Conservation (phyloP, 1,140 invertebrate genomes). For the Caenorhabditis elegans region DNA sequence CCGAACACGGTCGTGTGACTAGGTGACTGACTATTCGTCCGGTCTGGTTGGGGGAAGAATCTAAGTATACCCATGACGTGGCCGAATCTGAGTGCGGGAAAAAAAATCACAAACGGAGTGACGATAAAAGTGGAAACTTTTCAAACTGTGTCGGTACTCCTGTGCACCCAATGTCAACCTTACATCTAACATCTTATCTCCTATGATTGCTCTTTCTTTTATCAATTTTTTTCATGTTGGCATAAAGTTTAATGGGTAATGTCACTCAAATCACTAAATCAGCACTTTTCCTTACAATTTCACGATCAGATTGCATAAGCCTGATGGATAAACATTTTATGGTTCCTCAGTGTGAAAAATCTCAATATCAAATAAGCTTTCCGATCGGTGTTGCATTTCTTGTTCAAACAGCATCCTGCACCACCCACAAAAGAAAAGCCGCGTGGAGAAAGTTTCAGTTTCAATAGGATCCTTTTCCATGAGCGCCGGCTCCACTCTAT, state of each 20-base stretch:
- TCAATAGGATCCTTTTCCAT: background rate
- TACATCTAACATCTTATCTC: background rate
- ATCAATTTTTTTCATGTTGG: background rate
- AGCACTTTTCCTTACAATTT: background rate
- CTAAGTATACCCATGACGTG: background rate
- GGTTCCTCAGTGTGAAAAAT: no score
- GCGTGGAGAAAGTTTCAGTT: background rate
- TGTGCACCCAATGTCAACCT: background rate
- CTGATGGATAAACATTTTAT: background rate
- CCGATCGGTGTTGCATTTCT: background rate
- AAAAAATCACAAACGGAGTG: background rate
- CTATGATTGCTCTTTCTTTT: background rate
- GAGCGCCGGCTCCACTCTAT: background rate
- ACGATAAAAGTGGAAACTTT: background rate
- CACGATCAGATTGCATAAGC: background rate
- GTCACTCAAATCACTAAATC: background rate
- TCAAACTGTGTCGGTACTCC: background rate
- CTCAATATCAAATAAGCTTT: conserved; percentile 1
- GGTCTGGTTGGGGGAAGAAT: background rate
- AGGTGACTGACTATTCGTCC: background rate
- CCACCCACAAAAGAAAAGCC: no score
- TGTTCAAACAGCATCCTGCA: conserved; percentile 26
- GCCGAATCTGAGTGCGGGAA: background rate
- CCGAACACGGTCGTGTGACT: conserved; percentile 14
- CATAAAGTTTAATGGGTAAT: background rate